Evolutionary conservation across 1,140 invertebrate genomes (phyloP), one percentile per base, ranked within the genome.

Genomic region (Yoshiicerus persimilis): DNA sequence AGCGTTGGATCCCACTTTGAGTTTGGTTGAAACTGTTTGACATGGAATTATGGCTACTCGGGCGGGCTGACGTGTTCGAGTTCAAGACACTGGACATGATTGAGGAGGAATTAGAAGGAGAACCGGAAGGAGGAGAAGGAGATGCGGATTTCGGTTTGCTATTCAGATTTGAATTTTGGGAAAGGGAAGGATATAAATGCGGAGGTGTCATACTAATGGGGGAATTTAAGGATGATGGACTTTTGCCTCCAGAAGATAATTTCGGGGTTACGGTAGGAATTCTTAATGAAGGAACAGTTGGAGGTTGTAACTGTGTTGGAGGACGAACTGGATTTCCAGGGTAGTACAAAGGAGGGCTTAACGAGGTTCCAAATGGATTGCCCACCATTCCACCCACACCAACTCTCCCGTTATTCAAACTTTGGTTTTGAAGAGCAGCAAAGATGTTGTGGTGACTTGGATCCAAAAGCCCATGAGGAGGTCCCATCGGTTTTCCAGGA

Each of bases 211-310:
- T 80, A 13, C 47, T 56, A 56, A 80, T 30, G 0, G 75, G 32
- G 9, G 34, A 23, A 38, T 80, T 34, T 16, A 80, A 23, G 20
- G 75, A 36, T n/a, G 75, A 80, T 80, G 75, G 32, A n/a, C 75
- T 36, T 20, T 36, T 80, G 0, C n/a, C 32, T 36, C 32, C 30
- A 34, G 75, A 34, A 34, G 36, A 25, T 5, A 84, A 36, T 47
- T 89, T 89, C 4, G 88, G 30, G 38, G 80, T 85, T 1, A 89
- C 32, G 41, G 38, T 87, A 10, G 88, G 88, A 47, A 89, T 89
- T 86, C 86, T 87, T 27, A 89, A 77, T 6, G 88, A 86, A 27
- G 84, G 84, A n/a, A 16, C 20, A 3, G 84, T 41, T 16, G 84
- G 32, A 5, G 87, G 47, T n/a, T 30, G 16, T 27, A 86, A 41